Evolutionary conservation across 2,888 invertebrate genomes (phyloP).

Genomic region (Pogonocherus hispidulus): DNA sequence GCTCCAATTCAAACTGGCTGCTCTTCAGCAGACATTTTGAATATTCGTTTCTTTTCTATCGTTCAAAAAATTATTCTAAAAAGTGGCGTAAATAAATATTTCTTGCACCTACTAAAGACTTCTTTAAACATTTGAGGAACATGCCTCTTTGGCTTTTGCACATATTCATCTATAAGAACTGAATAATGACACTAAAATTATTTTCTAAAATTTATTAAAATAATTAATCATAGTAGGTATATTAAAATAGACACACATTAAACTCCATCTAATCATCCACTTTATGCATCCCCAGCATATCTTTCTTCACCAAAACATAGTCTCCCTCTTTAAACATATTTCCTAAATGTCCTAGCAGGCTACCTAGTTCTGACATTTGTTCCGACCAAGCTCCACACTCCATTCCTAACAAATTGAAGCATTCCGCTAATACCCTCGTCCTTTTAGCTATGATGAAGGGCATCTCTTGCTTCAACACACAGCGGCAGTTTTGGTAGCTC

Average conservation of each 20-base stretch:
- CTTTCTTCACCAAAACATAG: constrained; percentile 21
- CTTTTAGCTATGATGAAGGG: constrained; percentile 55
- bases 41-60: too few relatives aligned
- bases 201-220: constrained; percentile 8
- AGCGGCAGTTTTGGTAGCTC: constrained; percentile 60
- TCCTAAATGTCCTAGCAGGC: constrained; percentile 34
- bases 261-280: constrained; percentile 7
- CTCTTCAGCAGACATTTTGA: too few relatives aligned
- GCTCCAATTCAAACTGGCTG: too few relatives aligned
- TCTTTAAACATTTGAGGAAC: too few relatives aligned
- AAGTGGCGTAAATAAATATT: too few relatives aligned
- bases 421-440: constrained; percentile 49
- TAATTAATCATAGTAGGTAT: not conserved
- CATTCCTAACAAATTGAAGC: constrained; percentile 48
- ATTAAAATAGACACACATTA: not conserved
- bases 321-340: constrained; percentile 24
- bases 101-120: too few relatives aligned
- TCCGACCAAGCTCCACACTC: constrained; percentile 42
- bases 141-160: too few relatives aligned
- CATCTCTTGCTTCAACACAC: constrained; percentile 58
- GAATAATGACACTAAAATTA: too few relatives aligned
- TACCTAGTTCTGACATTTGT: constrained; percentile 27
- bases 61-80: too few relatives aligned
- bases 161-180: too few relatives aligned
- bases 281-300: constrained; percentile 8